Evolutionary conservation across 2,888 invertebrate genomes (phyloP), one percentile per base, ranked within the genome.

Genomic region (Hirtodrosophila histrioides): DNA sequence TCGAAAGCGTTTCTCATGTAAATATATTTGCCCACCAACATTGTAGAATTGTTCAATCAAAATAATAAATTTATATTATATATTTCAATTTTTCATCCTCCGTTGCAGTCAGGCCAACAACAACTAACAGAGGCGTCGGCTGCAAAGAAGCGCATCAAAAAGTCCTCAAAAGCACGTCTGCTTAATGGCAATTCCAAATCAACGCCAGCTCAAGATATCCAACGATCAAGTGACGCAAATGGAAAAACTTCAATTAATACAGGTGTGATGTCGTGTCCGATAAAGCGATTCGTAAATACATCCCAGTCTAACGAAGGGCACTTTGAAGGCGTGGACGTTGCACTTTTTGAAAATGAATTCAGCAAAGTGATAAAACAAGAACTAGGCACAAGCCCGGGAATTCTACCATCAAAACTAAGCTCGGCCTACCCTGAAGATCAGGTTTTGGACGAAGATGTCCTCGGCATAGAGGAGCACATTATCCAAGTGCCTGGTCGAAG

Each of bases 71-170:
- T 12, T 3, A 7, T 10, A 9, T 27, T n/a, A 9, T 9, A 23
- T 33, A 8, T 17, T 29, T 17, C 4, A n/a, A 10, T 31, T 31
- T 31, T 9, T 31, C 7, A 31, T 9, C 31, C 31, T 31, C 4
- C 24, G 12, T 58, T 69, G 17, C 50, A 72, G 68, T 62, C 64
- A 24, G 31, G 27, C 1, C 41, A 41, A 2, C 40, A 55, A 7
- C 17, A 31, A 8, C 6, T 33, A 7, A 24, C 44, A 39, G 35
- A 29, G 6, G 37, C 41, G 7, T n/a, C 37, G 6, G n/a, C 12
- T 2, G 45, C 37, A 33, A 57, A 35, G 33, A 64, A 54, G 11
- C 54, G 60, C 6, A 45, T 11, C 0, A 66, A 61, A 27, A 61
- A 53, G 24, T 35, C 56, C 1, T 44, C 33, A 0, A 70, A 60